These are phyloP conservation scores for Athalia rosae DNA, from an alignment of 2,888 invertebrate species.

Conservation along the genomic window DNA sequence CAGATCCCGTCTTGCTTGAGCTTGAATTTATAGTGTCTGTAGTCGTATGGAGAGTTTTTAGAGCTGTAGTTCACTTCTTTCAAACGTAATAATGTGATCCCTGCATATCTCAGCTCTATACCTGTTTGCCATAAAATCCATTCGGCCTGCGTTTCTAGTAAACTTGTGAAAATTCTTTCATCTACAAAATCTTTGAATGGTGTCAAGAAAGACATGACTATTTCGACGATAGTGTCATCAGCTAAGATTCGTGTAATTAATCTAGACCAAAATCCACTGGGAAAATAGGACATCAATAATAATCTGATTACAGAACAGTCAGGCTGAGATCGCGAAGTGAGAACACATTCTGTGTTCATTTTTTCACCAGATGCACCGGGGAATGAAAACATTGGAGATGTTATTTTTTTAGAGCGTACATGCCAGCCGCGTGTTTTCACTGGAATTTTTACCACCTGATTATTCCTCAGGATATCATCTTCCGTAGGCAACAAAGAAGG, in stretches of 20 bases:
- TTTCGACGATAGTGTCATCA: constrained; percentile 88
- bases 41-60: constrained; percentile 76
- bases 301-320: constrained; percentile 82
- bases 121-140: constrained; percentile 98
- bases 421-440: constrained; percentile 82
- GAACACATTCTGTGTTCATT: constrained; percentile 69
- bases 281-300: constrained; percentile 96
- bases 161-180: constrained; percentile 78
- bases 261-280: constrained; percentile 98
- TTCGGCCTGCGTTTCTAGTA: constrained; percentile 84
- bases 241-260: constrained; percentile 94
- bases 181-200: constrained; percentile 83
- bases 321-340: constrained; percentile 75
- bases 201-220: constrained; percentile 83
- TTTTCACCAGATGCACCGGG: constrained; percentile 56
- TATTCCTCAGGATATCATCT: constrained; percentile 77
- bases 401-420: constrained; percentile 77
- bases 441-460: constrained; percentile 75
- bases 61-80: constrained; percentile 83
- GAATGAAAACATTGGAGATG: constrained; percentile 72
- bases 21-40: constrained; percentile 78
- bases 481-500: constrained; percentile 91
- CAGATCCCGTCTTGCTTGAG: constrained; percentile 90
- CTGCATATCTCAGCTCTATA: constrained; percentile 88
- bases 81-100: constrained; percentile 87